These are phyloP conservation scores for Oreortyx pictus DNA, from an alignment of 2,797 vertebrate genomes.

Conservation along the genomic window DNA sequence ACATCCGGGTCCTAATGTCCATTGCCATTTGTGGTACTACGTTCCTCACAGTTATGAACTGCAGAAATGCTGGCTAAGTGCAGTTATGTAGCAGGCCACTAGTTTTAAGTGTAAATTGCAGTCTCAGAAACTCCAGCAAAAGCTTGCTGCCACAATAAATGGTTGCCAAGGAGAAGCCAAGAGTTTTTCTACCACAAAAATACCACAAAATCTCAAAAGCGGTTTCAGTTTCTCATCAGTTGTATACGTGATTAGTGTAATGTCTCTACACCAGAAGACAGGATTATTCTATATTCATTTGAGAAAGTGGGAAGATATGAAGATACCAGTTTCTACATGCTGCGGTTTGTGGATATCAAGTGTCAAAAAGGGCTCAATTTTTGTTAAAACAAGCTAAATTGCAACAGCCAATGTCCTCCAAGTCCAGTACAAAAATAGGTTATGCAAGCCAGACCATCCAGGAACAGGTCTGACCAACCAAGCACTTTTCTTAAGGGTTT, in stretches of 20 bases:
- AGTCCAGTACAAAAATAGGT: constrained; percentile 61
- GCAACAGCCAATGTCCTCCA: constrained; percentile 70
- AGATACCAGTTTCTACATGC: constrained; percentile 49
- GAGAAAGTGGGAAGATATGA: constrained; percentile 58
- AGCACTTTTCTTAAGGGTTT: constrained; percentile 46
- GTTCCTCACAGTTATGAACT: constrained; percentile 99
- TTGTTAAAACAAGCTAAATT: constrained; percentile 62
- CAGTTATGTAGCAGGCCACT: constrained; percentile 87
- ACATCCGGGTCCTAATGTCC: constrained; percentile 99
- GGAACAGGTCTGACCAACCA: constrained; percentile 42
- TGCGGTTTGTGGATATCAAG: constrained; percentile 37
- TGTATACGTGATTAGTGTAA: constrained; percentile 70
- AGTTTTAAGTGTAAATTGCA: constrained; percentile 83
- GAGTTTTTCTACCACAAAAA: constrained; percentile 81
- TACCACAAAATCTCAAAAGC: constrained; percentile 84
- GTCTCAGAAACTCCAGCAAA: constrained; percentile 83
- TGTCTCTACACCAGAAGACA: constrained; percentile 70
- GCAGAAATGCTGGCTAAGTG: constrained; percentile 96
- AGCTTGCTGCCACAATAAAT: constrained; percentile 80
- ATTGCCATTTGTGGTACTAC: constrained; percentile 99
- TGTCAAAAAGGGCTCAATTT: constrained; percentile 54
- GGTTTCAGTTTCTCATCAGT: constrained; percentile 78
- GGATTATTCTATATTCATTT: constrained; percentile 53
- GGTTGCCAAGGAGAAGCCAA: constrained; percentile 84
- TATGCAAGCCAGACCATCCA: constrained; percentile 30